Base-by-base conservation (phyloP, 2,113 vertebrate species). In the Circaetus cinerascens region DNA sequence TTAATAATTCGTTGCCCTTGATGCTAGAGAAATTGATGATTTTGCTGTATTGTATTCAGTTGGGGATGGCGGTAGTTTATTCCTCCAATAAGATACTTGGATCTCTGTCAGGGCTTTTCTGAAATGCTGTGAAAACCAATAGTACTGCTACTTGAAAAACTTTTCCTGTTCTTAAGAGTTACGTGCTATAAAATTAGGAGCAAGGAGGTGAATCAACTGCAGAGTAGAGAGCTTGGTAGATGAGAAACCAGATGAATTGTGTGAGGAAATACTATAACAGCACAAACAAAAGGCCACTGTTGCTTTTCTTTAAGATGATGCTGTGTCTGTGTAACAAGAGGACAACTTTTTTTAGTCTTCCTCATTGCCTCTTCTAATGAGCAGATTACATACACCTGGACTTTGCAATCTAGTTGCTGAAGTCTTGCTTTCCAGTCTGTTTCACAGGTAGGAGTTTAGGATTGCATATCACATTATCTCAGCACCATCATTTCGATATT, bases 401-500 rank as follows among this genome's bases (percentile, higher is more conserved):
- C 13, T 55, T 77, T 15, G 10, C 51, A 41, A 87, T 88, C 45
- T 40, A 41, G 18, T 82, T 86, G 40, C 40, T 95, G 48, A 67
- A 74, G 38, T 66, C 26, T 83, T 62, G 50, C 21, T 91, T 90
- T 91, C 25, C 34, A 41, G 15, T 73, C 56, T 91, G 19, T 80
- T 46, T 62, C 41, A 32, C 7, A 67, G 64, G 18, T 20, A 32
- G 45, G 41, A 73, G 11, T 56, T 69, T 46, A 53, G 26, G 25
- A 16, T 63, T 34, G 5, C 2, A 0, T 73, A 11, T 84, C 9
- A 2, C 18, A 6, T 56, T 60, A 38, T 18, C 40, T n/a, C 38
- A 38, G 38, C 38, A 40, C n/a, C 19, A 19, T 34, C 38, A 1
- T 27, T 84, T 25, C 67, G 51, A 78, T 43, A 25, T 13, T 66